Base-by-base conservation (phyloP, 92 coral and sea anemone genomes). In the Phymanthus crucifer region DNA sequence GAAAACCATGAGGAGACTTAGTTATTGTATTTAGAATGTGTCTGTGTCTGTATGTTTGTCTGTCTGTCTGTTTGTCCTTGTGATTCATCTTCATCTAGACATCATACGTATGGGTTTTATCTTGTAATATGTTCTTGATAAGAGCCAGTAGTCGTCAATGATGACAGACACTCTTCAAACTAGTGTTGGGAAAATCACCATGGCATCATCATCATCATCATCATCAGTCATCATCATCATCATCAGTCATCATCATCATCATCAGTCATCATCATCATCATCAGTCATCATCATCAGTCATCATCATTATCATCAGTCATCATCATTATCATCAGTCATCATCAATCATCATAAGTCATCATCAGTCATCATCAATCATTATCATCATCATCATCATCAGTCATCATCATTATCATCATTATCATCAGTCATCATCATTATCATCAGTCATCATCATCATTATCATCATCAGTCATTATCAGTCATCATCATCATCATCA, bases 11-110 rank as follows among this genome's bases (percentile, higher is more conserved):
- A 74, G 78, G 32, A 32, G 27, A 74, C 52, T 50, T 8, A 23
- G 24, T 54, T 24, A 54, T 19, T 46, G 45, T 45, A 3, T 83
- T 23, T 76, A 67, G 12, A 14, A 21, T 78, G 77, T 14, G 8
- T 26, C 24, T 67, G 4, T 74, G 65, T 73, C 34, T 71, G 75
- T 66, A 56, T 83, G 77, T 70, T 38, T 71, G 83, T 78, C 56
- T 31, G 65, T 33, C 61, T 52, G 67, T 78, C 56, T 66, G 19
- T 52, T 45, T 72, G 52, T 50, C 37, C 27, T 47, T 26, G 38
- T 50, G 43, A 47, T 8, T 21, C 45, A 24, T 21, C 8, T 54
- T 3, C n/a, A n/a, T n/a, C n/a, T n/a, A n/a, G n/a, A n/a, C n/a
- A n/a, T n/a, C n/a, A n/a, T n/a, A n/a, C n/a, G n/a, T n/a, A n/a